Conservation (phyloP, 1,140 invertebrate species). For the Planococcus citri region DNA sequence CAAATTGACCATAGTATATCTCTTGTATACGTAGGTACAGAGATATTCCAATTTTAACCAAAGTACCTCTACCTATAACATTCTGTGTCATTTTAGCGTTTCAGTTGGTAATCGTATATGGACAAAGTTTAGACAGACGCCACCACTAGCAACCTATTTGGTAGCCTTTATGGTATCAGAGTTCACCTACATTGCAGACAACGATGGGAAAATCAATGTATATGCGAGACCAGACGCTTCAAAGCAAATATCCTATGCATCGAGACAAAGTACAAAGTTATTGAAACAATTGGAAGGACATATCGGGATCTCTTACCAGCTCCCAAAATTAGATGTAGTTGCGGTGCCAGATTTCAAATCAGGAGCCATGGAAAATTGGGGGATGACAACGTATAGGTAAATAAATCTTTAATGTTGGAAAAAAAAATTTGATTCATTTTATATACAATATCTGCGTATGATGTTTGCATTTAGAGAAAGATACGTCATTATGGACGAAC, state of each 20-base stretch:
- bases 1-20: too few species aligned
- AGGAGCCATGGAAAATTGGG: constrained; percentile 79
- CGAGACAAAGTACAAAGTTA: constrained; percentile 34
- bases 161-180: constrained; percentile 57
- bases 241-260: constrained; percentile 30
- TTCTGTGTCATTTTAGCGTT: too few species aligned
- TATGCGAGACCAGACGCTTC: constrained; percentile 58
- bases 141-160: constrained; percentile 64
- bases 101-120: background rate
- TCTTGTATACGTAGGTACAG: too few species aligned
- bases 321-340: constrained; percentile 46
- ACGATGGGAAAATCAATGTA: constrained; percentile 44
- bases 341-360: constrained; percentile 63
- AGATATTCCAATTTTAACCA: too few species aligned
- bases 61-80: too few species aligned
- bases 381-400: constrained; percentile 45
- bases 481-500: background rate
- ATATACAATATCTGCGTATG: too few species aligned
- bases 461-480: background rate
- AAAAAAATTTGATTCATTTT: background rate
- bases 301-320: constrained; percentile 25
- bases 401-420: too few species aligned
- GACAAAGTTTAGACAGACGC: constrained; percentile 31
- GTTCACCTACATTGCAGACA: constrained; percentile 36
- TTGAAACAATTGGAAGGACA: constrained; percentile 28